These are phyloP conservation scores for Acanthosepion lycidas DNA, from an alignment of 2,888 invertebrate species.

Conservation along the genomic window DNA sequence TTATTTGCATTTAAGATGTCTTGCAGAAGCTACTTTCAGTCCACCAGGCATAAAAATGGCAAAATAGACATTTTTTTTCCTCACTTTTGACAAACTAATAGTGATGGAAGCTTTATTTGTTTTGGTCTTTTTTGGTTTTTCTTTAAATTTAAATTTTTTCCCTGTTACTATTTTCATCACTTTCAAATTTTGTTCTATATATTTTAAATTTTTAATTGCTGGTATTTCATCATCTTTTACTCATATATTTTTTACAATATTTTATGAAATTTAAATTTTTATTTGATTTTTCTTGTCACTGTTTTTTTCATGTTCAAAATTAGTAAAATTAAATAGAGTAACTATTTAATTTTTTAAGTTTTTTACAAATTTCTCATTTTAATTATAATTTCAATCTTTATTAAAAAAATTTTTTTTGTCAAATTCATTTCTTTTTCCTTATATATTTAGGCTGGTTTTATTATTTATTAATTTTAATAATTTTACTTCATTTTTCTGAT, in stretches of 20 bases:
- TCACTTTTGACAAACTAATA: neutral
- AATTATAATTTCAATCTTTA: neutral
- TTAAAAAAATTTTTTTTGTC: neutral
- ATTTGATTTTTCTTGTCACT: neutral
- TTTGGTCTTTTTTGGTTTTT: neutral
- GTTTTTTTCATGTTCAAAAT: too few species aligned
- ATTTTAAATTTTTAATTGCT: neutral
- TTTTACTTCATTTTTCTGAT: neutral
- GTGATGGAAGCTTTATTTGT: neutral
- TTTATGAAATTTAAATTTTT: neutral
- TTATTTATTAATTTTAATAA: neutral
- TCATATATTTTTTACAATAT: neutral
- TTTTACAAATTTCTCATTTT: neutral
- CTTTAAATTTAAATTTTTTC: too few species aligned
- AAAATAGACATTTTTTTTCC: neutral
- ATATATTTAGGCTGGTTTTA: neutral
- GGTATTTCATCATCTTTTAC: neutral
- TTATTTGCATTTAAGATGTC: neutral
- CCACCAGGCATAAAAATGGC: neutral
- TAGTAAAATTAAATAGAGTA: too few species aligned
- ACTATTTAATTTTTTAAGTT: too few species aligned
- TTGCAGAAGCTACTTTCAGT: neutral
- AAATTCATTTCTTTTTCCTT: neutral
- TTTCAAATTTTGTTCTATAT: neutral
- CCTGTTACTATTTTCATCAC: neutral